Percentiles rank a stretch among this genome's conserved stretches.
phyloP scores from a whole-genome alignment of 2,113 vertebrate species.

The Syngnathus typhle region DNA sequence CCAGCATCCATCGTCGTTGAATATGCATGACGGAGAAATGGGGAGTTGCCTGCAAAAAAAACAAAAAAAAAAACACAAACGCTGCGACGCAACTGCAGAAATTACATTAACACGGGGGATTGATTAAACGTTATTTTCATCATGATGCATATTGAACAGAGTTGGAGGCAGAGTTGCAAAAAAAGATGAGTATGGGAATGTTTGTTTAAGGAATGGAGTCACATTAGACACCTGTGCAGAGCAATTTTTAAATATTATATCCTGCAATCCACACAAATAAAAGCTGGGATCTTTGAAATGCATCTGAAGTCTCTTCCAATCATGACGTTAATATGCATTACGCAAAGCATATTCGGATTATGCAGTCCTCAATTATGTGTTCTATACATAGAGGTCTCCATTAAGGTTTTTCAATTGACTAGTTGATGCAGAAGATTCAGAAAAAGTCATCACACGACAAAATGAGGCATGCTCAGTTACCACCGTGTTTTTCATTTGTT shows the following conservation, averaged over 20 bases:
- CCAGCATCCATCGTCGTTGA: constrained; percentile 66
- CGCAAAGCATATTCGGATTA: not conserved
- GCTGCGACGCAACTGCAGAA: constrained; percentile 61
- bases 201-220: constrained; percentile 40
- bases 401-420: too few species aligned
- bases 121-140: constrained; percentile 72
- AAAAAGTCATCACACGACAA: too few species aligned
- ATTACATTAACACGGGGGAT: constrained; percentile 63
- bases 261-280: not conserved
- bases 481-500: too few species aligned
- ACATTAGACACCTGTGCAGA: not conserved
- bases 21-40: constrained; percentile 69
- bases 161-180: constrained; percentile 49
- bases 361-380: not conserved
- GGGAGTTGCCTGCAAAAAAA: constrained; percentile 16
- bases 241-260: not conserved
- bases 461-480: too few species aligned
- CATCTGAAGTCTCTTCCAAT: not conserved
- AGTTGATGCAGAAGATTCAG: too few species aligned
- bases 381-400: not conserved
- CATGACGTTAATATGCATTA: not conserved
- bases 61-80: constrained; percentile 14
- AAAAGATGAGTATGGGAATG: constrained; percentile 31
- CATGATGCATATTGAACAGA: constrained; percentile 72
- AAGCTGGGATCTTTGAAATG: not conserved